Evolutionary conservation across 2,113 vertebrate genomes (phyloP), one percentile per base, ranked within the genome.

Genomic region (Amblyopsis rosae): DNA sequence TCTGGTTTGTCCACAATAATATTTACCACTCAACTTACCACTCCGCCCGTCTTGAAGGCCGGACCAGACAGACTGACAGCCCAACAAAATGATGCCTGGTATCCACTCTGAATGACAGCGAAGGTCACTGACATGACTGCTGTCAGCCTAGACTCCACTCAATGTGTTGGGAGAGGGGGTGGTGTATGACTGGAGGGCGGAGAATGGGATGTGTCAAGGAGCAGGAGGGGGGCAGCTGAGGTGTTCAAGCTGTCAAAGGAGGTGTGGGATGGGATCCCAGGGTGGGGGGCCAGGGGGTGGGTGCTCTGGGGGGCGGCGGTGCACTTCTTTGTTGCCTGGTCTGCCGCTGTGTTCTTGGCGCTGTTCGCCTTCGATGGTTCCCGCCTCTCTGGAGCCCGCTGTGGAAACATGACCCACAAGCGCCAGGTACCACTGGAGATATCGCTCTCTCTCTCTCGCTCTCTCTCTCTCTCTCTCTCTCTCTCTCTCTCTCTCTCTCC

Each of bases 341-440:
- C 1, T 0, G 70, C 59, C 47, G 6, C 13, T 75, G 62, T 11
- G 12, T 47, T 77, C 65, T 62, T 10, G 54, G 69, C 59, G 11
- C 17, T 66, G 12, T 63, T 60, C 53, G 26, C 33, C 69, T 49
- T 19, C 47, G 60, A 41, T 59, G 63, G 57, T 66, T 68, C 5
- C 17, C 63, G 26, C 26, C 60, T 45, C 59, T 77, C 77, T 72
- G 41, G 48, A 79, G 54, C 57, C 64, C 3, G 9, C 41, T 82
- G 63, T 81, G 62, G 85, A 77, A 82, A 32, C 66, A 67, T 65
- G 69, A 84, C 77, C 73, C 54, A 63, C 72, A 59, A 66, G 55
- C 47, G 50, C 46, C 57, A 53, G 76, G 75, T 75, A 54, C 48
- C 45, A 59, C 57, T 62, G 56, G 12, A 26, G 63, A 61, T 76